Evolutionary conservation across 1,140 invertebrate species (phyloP), one percentile per base, ranked within the genome.

Genomic region (Ptiloglossa arizonensis): DNA sequence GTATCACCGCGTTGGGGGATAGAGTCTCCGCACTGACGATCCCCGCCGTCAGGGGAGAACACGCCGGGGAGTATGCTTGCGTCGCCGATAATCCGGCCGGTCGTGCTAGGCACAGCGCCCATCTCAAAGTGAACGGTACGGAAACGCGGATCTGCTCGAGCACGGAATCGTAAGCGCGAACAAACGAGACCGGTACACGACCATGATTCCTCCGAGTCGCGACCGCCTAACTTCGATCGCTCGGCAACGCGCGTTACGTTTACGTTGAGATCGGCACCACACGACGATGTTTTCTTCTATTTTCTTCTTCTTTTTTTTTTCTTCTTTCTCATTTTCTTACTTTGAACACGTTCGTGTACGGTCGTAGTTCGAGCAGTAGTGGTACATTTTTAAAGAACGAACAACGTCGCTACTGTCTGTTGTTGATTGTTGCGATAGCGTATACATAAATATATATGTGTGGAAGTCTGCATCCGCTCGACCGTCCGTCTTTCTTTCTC

Each of bases 51-150:
- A 88, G 82, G 80, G 90, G 89, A 67, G 91, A 93, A 77, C 95
- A 96, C 90, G 93, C 94, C 71, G 96, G 96, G 17, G 95, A 96
- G 87, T 97, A 97, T 89, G 95, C 96, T 19, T 97, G 96, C 90
- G 90, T 94, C 38, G 96, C 95, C 32, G 94, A 93, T 80, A 97
- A 97, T 92, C 90, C 92, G 56, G 95, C 95, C 52, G 95, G 95
- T 75, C 92, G 90, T 68, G 93, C 93, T 67, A 94, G 93, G 82
- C 94, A 94, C 89, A 94, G 94, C 52, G 94, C 95, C 35, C 87
- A 92, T 83, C 92, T 94, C 41, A 93, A 93, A 91, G 93, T 94
- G 75, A 93, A 94, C 82, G 93, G 93, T 94, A 86, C 84, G 82
- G 71, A 85, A 70, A 85, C 54, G 59, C 24, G n/a, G 59, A 62